Evolutionary conservation across 2,888 invertebrate species (phyloP).

Genomic region (Leptopilina drosophilae): DNA sequence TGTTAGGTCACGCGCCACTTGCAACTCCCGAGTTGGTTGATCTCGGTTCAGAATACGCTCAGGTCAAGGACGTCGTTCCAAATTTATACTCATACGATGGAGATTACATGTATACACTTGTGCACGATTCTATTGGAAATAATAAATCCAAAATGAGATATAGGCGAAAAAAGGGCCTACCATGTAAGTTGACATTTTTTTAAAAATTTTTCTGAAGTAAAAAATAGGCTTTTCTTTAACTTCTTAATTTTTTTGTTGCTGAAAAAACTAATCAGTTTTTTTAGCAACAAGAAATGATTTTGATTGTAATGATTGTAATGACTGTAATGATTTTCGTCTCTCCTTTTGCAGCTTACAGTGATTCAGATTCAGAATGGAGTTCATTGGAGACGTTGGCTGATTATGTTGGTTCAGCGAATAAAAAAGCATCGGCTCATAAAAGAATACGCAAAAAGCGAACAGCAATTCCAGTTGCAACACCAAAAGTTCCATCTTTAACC

Average conservation of each 20-base stretch:
- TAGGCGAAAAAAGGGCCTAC: constrained; percentile 82
- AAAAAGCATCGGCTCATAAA: constrained; percentile 84
- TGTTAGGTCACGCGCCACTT: constrained; percentile 83
- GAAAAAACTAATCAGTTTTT: too few species aligned
- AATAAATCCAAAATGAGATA: constrained; percentile 81
- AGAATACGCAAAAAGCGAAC: constrained; percentile 85
- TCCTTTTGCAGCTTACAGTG: constrained; percentile 84
- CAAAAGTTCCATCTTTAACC: constrained; percentile 86
- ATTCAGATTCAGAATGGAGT: constrained; percentile 94
- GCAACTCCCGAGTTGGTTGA: constrained; percentile 88
- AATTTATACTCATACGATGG: constrained; percentile 79
- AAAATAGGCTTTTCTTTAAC: too few species aligned
- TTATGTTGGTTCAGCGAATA: constrained; percentile 82
- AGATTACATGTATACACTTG: constrained; percentile 84
- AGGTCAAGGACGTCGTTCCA: constrained; percentile 82
- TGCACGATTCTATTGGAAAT: constrained; percentile 81
- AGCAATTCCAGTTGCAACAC: constrained; percentile 92
- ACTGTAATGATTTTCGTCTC: constrained; percentile 45
- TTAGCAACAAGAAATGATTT: too few species aligned
- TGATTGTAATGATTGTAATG: background rate
- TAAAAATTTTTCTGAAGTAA: too few species aligned
- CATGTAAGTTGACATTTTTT: constrained; percentile 77
- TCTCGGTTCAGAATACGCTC: constrained; percentile 86
- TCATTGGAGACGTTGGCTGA: constrained; percentile 83
- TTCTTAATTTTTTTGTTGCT: background rate